Percentiles rank a stretch among this genome's conserved stretches.
These are phyloP conservation scores for Rhegmatorhina hoffmannsi DNA, from an alignment of 2,113 vertebrate genomes.

Conservation along the genomic window DNA sequence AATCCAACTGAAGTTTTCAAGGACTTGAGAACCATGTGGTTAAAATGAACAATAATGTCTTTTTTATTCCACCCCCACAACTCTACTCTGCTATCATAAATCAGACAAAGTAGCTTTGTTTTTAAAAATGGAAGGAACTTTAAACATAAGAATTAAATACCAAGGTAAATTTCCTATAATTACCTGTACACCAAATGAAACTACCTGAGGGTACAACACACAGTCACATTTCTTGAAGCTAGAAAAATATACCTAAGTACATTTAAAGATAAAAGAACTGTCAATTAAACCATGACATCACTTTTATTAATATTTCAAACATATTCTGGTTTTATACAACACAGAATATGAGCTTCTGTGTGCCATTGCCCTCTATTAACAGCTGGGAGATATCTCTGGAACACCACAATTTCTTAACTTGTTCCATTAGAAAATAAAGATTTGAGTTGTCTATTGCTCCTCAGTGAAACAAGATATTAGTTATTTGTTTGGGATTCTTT, in stretches of 20 bases:
- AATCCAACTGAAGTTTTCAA: neutral
- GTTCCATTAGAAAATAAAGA: neutral
- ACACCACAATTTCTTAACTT: neutral
- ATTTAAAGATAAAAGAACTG: slow-evolving; percentile 40
- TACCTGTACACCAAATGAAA: neutral
- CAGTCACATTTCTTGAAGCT: neutral
- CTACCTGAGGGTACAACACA: neutral
- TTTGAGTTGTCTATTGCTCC: neutral
- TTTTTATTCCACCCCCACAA: neutral
- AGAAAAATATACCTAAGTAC: neutral
- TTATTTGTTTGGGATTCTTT: neutral
- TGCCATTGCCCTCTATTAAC: neutral
- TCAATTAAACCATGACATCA: slow-evolving; percentile 51
- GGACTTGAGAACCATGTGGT: neutral
- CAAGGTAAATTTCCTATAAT: neutral
- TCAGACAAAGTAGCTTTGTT: neutral
- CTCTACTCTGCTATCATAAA: neutral
- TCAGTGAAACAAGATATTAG: neutral
- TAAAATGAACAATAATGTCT: neutral
- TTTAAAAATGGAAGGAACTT: neutral
- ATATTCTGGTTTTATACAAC: slow-evolving; percentile 17
- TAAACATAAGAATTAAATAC: neutral
- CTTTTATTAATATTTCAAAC: neutral
- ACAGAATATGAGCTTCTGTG: neutral
- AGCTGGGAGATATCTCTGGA: neutral